These are phyloP conservation scores for Diaphora mendica DNA, from an alignment of 2,888 invertebrate genomes.

Conservation along the genomic window DNA sequence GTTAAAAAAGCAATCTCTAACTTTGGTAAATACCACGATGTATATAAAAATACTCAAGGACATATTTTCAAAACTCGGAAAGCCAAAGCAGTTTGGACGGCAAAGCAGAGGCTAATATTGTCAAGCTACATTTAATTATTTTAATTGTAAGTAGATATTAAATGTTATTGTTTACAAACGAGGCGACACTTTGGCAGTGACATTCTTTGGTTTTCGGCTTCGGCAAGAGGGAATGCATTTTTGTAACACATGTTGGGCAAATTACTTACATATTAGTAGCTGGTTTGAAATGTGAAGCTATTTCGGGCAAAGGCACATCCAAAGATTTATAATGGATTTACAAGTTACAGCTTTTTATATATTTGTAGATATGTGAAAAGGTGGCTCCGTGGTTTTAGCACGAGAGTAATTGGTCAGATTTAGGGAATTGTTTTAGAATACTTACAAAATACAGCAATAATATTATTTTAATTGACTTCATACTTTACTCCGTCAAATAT, in stretches of 20 bases:
- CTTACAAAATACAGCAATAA: background rate
- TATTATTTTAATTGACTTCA: slow-evolving; percentile 8
- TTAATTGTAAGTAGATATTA: background rate
- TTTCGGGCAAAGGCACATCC: slow-evolving; percentile 44
- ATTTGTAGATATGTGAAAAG: slow-evolving; percentile 31
- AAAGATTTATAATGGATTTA: slow-evolving; percentile 27
- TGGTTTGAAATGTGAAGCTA: slow-evolving; percentile 19
- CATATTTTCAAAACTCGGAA: slow-evolving; percentile 14
- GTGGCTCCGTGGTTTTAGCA: slow-evolving; percentile 17
- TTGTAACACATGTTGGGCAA: slow-evolving; percentile 32
- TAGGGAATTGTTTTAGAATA: background rate
- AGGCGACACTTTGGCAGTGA: slow-evolving; percentile 37
- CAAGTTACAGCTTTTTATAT: slow-evolving; percentile 15
- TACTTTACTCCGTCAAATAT: background rate
- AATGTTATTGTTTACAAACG: background rate
- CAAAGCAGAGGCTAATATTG: slow-evolving; percentile 56
- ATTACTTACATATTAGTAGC: slow-evolving; percentile 7
- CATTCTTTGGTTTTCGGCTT: slow-evolving; percentile 44
- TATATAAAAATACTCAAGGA: background rate
- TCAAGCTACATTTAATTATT: slow-evolving; percentile 26
- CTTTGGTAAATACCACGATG: background rate
- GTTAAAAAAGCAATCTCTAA: background rate
- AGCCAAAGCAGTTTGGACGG: slow-evolving; percentile 60
- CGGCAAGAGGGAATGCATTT: slow-evolving; percentile 43
- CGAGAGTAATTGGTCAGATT: background rate